These are phyloP conservation scores for Strigamia maritima DNA, from an alignment of 2,888 invertebrate genomes.

Conservation along the genomic window DNA sequence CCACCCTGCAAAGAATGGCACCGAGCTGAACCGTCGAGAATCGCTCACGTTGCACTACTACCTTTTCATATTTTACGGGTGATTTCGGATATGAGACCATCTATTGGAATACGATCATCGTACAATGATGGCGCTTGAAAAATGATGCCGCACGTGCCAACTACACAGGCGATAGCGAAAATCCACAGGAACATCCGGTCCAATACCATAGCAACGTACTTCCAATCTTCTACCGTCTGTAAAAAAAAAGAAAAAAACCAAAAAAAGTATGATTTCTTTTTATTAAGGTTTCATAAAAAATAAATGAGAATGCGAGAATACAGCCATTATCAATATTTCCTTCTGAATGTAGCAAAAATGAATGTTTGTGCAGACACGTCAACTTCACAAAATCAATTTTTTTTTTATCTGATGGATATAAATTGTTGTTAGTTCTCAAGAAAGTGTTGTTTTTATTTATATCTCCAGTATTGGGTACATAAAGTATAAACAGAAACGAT, in stretches of 20 bases:
- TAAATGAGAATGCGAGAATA: too few relatives aligned
- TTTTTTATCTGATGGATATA: too few relatives aligned
- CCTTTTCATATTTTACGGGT: conserved; percentile 48
- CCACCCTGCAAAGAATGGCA: neutral
- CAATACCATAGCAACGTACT: conserved; percentile 58
- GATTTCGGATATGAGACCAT: conserved; percentile 82
- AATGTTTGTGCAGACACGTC: too few relatives aligned
- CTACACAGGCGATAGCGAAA: conserved; percentile 56
- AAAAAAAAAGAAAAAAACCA: neutral
- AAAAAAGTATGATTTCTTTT: neutral
- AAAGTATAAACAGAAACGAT: too few relatives aligned
- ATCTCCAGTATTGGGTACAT: too few relatives aligned
- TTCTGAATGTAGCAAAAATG: too few relatives aligned
- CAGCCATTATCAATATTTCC: too few relatives aligned
- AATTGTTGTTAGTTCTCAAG: too few relatives aligned
- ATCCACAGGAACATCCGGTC: conserved; percentile 59
- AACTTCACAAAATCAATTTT: too few relatives aligned
- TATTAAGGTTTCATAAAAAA: neutral
- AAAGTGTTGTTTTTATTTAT: too few relatives aligned
- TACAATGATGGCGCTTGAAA: conserved; percentile 49
- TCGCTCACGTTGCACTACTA: conserved; percentile 6
- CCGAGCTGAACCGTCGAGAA: neutral
- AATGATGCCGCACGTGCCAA: conserved; percentile 54
- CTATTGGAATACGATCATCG: conserved; percentile 82
- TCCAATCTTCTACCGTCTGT: conserved; percentile 56